Evolutionary conservation across 2,888 invertebrate genomes (phyloP), one percentile per base, ranked within the genome.

Genomic region (Caenorhabditis parvicauda): DNA sequence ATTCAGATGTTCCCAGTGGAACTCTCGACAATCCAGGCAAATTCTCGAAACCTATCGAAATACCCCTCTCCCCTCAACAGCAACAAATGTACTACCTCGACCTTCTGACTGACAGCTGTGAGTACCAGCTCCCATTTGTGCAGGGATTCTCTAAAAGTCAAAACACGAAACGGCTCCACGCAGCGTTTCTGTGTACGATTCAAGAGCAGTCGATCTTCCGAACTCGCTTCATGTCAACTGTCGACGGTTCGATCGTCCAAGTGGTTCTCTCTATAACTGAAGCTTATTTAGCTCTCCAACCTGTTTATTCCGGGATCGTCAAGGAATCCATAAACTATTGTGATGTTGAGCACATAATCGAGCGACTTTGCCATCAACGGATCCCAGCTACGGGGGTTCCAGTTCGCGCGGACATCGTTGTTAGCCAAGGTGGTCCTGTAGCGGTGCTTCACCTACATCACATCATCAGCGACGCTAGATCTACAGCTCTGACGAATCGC

Each of bases 401-500:
- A 27, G 9, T 55, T 2, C 35, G 43, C 6, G 55, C 55, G 3
- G 17, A 12, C 19, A 32, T 22, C 0, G 58, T 63, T 37, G 29
- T n/a, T n/a, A n/a, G n/a, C n/a, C n/a, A n/a, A n/a, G n/a, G n/a
- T n/a, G n/a, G n/a, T n/a, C n/a, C n/a, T 9, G 50, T 62, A 5
- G 57, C 63, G 3, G 47, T 69, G 35, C 41, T 69, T 4, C 61
- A 63, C 24, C 54, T 72, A 19, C 68, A 68, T 47, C 72, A 72
- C 50, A 41, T 72, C 19, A 56, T 67, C 7, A 63, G 64, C 21
- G 72, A 72, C 42, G 72, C 67, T 2, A 56, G 63, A 54, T 58
- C 62, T 5, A 69, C 69, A 1, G 59, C 55, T 21, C 28, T 65
- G 28, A 55, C 51, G 5, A 64, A 63, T 49, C 32, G 38, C 7